A percentile compares a stretch with the other conserved stretches of the same genome.
Conservation (phyloP, 2,888 invertebrate species). For the Andrena bucephala region DNA sequence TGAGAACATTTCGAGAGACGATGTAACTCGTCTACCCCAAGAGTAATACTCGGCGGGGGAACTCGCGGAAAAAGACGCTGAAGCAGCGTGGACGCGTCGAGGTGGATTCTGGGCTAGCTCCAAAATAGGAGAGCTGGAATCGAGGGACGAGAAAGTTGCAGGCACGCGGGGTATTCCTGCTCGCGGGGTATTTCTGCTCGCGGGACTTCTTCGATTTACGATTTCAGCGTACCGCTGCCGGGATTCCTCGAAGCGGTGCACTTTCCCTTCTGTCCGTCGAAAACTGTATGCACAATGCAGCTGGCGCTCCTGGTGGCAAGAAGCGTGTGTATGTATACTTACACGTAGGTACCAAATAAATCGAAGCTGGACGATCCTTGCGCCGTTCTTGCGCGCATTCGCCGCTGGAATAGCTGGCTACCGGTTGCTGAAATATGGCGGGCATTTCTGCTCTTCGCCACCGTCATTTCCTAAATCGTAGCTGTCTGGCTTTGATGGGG, state of each 20-base stretch:
- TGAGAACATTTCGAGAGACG: too few species aligned
- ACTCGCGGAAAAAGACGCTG: neutral
- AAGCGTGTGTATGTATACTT: neutral
- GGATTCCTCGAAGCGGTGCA: slow-evolving; percentile 53
- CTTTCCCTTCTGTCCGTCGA: slow-evolving; percentile 48
- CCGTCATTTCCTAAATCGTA: neutral
- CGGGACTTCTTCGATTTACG: slow-evolving; percentile 57
- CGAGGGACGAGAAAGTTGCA: slow-evolving; percentile 51
- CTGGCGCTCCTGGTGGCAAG: slow-evolving; percentile 21
- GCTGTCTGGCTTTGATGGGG: neutral
- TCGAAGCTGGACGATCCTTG: neutral
- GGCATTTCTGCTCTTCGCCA: neutral
- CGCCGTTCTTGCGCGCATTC: slow-evolving; percentile 8
- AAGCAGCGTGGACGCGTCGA: neutral
- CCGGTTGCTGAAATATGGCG: neutral
- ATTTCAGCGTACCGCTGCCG: slow-evolving; percentile 55
- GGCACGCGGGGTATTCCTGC: slow-evolving; percentile 30
- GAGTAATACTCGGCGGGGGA: neutral
- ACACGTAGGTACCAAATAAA: neutral
- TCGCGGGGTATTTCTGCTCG: slow-evolving; percentile 36
- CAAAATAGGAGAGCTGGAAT: slow-evolving; percentile 30
- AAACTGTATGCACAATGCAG: slow-evolving; percentile 37
- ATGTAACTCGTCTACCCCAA: too few species aligned
- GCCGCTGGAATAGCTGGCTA: slow-evolving; percentile 1
- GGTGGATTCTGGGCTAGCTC: slow-evolving; percentile 5